Evolutionary conservation across 2,113 vertebrate species (phyloP).

Genomic region (Gallinago undulata): DNA sequence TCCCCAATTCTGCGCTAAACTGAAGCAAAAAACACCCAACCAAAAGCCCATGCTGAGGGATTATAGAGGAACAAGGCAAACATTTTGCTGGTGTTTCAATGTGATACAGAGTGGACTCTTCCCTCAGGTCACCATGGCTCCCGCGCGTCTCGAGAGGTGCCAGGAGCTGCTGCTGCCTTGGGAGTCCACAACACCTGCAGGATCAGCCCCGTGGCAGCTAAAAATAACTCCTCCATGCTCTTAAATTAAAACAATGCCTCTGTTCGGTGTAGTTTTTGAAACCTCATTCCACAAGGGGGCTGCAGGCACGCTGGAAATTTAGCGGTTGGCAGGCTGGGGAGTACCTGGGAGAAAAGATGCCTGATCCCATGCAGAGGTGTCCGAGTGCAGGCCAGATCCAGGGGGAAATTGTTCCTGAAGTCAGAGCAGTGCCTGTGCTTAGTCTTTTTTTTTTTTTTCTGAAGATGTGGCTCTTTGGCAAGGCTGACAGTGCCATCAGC

Average conservation of each 20-base stretch:
- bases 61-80: neutral
- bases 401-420: neutral
- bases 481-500: neutral
- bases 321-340: neutral
- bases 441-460: neutral
- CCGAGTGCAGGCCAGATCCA: rapidly evolving
- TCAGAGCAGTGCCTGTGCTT: rapidly evolving
- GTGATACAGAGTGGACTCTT: rapidly evolving
- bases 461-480: neutral
- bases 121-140: rapidly evolving
- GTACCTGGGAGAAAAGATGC: neutral
- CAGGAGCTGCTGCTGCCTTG: neutral
- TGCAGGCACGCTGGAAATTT: slow-evolving; percentile 50
- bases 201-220: neutral
- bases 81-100: neutral
- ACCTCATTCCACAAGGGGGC: slow-evolving; percentile 79
- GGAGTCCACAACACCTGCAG: neutral
- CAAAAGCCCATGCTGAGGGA: neutral
- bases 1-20: neutral
- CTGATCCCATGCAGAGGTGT: neutral
- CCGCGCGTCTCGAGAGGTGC: rapidly evolving
- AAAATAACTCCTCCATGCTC: neutral
- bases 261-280: slow-evolving; percentile 52
- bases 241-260: slow-evolving; percentile 42
- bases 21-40: neutral